Base-by-base conservation (phyloP, 2,888 invertebrate genomes). In the Drosophila emarginata region DNA sequence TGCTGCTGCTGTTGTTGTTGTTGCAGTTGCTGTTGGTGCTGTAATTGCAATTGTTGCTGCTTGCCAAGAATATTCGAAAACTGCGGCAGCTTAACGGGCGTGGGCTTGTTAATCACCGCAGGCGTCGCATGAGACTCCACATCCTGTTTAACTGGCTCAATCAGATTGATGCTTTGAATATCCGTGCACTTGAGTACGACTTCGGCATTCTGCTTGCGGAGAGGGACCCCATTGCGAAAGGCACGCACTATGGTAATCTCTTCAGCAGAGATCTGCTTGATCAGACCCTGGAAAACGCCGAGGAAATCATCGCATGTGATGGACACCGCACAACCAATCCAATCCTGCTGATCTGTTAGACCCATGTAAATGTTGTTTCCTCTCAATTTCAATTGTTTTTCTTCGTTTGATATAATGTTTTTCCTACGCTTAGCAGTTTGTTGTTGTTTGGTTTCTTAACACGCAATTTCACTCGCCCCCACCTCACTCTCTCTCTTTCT, bases 241-340 rank as follows among this genome's bases (percentile, higher is more conserved):
- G 96, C 95, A 90, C 96, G 95, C 9, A 94, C 94, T 66, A 98
- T 93, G 1, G 96, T 96, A 74, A 98, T 94, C 57, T 94, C 93
- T 52, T 93, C 92, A 59, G 94, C 94, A 84, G 96, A 95, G 26
- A 97, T 95, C 82, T 94, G 93, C 63, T 94, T 92, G 73, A 98
- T 97, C 53, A 93, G 93, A 37, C 94, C 92, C 92, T 97, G 97
- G 90, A 96, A 97, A 70, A 95, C 95, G 56, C 97, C 97, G 72
- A 96, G 91, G 53, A 94, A 94, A 68, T 95, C 95, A 26, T 94
- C 94, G 91, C 97, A 97, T 90, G 96, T 95, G 69, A 97, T 95
- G 15, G 97, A 96, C 75, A 98, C 96, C 77, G 95, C 95, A 90
- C 95, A 96, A 60, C 97, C 97, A 74, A 95, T 82, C 91, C 91